These are phyloP conservation scores for Strix uralensis DNA, from an alignment of 2,113 vertebrate species.

Conservation along the genomic window DNA sequence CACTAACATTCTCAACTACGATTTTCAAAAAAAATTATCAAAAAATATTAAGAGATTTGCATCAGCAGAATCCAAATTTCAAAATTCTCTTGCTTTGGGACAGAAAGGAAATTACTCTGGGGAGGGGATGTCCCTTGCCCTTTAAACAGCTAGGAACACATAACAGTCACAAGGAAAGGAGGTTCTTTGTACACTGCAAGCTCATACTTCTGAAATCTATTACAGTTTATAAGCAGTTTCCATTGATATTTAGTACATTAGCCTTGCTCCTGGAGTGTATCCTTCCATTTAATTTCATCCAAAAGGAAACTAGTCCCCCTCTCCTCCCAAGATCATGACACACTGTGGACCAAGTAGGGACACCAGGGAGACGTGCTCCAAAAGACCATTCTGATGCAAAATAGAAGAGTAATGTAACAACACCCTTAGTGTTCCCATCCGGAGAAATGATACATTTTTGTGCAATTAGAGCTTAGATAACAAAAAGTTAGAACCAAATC, in stretches of 20 bases:
- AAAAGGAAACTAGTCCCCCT: neutral
- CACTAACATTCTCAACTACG: neutral
- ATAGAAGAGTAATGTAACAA: neutral
- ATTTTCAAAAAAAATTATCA: neutral
- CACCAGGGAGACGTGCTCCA: neutral
- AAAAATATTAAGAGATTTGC: neutral
- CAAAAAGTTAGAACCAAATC: neutral
- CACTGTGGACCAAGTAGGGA: neutral
- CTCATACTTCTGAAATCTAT: neutral
- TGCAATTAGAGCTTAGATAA: neutral
- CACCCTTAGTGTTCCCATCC: neutral
- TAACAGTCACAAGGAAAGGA: neutral
- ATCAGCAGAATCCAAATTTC: neutral
- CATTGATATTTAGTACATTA: neutral
- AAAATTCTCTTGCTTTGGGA: neutral
- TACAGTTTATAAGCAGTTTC: neutral
- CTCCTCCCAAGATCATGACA: neutral
- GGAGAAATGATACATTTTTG: neutral
- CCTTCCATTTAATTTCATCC: neutral
- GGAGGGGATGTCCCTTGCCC: neutral
- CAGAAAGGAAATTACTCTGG: neutral
- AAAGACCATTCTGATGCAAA: neutral
- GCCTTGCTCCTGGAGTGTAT: neutral
- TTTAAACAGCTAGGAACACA: neutral
- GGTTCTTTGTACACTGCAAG: neutral